A percentile compares a stretch with the other conserved stretches of the same genome.
Conservation (phyloP, 2,888 invertebrate species). For the Stenchaetothrips biformis region DNA sequence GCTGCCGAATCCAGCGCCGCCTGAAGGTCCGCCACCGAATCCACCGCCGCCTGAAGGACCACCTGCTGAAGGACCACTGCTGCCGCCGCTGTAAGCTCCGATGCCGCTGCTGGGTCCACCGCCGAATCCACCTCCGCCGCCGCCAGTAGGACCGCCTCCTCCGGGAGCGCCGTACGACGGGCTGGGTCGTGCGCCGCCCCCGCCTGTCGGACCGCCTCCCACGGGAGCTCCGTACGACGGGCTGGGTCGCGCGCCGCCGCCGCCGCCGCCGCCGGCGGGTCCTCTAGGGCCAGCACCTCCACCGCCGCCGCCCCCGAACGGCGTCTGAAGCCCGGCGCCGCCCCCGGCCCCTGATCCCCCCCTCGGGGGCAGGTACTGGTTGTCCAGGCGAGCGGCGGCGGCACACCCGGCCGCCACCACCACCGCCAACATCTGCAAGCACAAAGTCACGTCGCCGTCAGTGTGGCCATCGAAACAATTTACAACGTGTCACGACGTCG, state of each 20-base stretch:
- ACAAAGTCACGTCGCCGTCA: not conserved
- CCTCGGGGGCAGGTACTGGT: conserved; percentile 10
- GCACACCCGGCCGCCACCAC: conserved; percentile 8
- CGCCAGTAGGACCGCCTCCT: conserved; percentile 37
- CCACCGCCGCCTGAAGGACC: not conserved
- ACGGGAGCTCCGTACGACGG: not conserved
- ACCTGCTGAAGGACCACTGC: not conserved
- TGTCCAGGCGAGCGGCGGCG: conserved; percentile 14
- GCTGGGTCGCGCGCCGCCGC: not conserved
- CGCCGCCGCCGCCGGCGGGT: not conserved
- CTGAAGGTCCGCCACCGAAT: not conserved
- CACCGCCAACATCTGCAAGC: conserved; percentile 14
- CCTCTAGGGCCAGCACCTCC: not conserved
- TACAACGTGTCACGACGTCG: not conserved
- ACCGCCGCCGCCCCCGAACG: not conserved
- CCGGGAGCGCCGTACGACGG: conserved; percentile 59
- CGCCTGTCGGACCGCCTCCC: not conserved
- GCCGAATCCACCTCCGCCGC: not conserved
- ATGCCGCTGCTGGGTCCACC: not conserved
- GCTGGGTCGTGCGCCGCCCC: conserved; percentile 43
- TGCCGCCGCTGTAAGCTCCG: not conserved
- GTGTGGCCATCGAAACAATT: not conserved
- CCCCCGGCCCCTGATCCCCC: conserved; percentile 1
- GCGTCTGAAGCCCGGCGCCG: not conserved
- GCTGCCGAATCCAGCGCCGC: not conserved